Percentiles rank a stretch among this genome's conserved stretches.
Conservation (phyloP, 2,113 vertebrate genomes). For the Xiphophorus maculatus region DNA sequence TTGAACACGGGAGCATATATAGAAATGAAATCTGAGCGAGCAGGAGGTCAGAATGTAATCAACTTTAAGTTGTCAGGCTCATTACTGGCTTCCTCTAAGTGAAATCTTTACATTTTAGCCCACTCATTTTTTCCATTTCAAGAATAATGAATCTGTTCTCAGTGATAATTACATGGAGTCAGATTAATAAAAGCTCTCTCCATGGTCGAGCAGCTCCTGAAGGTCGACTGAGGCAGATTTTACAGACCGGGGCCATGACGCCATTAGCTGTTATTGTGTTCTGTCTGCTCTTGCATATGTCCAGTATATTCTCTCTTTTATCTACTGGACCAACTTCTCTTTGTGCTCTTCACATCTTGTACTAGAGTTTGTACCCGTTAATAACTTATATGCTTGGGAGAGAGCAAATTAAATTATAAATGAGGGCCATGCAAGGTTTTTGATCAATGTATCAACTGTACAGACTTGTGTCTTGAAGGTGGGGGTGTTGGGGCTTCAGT, state of each 20-base stretch:
- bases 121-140: constrained; percentile 9
- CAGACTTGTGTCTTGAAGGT: neutral
- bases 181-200: constrained; percentile 31
- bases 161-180: constrained; percentile 20
- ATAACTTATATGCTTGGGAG: neutral
- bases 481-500: neutral
- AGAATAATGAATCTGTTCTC: neutral
- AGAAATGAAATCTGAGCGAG: constrained; percentile 1
- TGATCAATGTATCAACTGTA: constrained; percentile 24
- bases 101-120: constrained; percentile 22
- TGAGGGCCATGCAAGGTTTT: neutral
- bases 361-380: constrained; percentile 17
- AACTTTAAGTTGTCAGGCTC: constrained; percentile 6
- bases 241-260: constrained; percentile 37
- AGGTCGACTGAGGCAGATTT: constrained; percentile 51
- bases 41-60: constrained; percentile 11
- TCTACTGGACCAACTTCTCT: neutral
- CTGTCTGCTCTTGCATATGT: constrained; percentile 28
- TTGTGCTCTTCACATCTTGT: neutral
- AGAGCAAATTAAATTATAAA: constrained; percentile 17
- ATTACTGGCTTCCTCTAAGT: neutral
- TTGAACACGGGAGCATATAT: constrained; percentile 6
- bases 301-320: constrained; percentile 16
- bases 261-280: constrained; percentile 3
- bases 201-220: constrained; percentile 31